Base-by-base conservation (phyloP, 2,797 vertebrate genomes). In the Gymnodraco acuticeps region DNA sequence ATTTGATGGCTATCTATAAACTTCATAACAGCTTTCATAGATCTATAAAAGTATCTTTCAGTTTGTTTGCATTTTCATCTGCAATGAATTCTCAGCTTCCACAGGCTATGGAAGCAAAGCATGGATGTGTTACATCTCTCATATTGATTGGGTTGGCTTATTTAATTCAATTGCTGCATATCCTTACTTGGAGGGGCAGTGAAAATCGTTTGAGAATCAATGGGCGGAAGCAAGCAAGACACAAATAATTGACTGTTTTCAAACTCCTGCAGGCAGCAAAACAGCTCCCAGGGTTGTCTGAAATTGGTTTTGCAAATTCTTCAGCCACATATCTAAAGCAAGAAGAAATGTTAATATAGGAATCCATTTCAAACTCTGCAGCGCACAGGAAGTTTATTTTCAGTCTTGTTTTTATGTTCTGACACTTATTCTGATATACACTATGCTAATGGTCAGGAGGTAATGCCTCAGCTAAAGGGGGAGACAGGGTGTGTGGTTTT, bases 241-340 rank as follows among this genome's bases (percentile, higher is more conserved):
- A 90, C 93, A 95, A 95, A 95, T 95, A 95, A 95, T 95, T 94
- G 94, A 95, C 93, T 93, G 92, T 94, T 93, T 94, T 94, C 91
- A 92, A 92, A 93, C 88, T 93, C 92, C 94, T 89, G 90, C 92
- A 88, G 94, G 92, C 91, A 75, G 81, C 78, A 67, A 92, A 95
- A 94, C 90, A 93, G 89, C 91, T 92, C 82, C 80, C 78, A 88
- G 92, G 90, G 91, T 92, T 80, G 85, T 91, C 84, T 91, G 80
- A 90, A 92, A 93, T 90, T 90, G 85, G 83, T 89, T 88, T 91
- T 88, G 73, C 86, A 91, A 89, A 92, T 90, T 86, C 78, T 86
- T 92, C 87, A 87, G 61, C 66, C 81, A 75, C 77, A 78, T 56
- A 86, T 84, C 78, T 71, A 82, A 88, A 87, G 74, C 51, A 66